Base-by-base conservation (phyloP, 2,888 invertebrate species). In the Eupeodes luniger region DNA sequence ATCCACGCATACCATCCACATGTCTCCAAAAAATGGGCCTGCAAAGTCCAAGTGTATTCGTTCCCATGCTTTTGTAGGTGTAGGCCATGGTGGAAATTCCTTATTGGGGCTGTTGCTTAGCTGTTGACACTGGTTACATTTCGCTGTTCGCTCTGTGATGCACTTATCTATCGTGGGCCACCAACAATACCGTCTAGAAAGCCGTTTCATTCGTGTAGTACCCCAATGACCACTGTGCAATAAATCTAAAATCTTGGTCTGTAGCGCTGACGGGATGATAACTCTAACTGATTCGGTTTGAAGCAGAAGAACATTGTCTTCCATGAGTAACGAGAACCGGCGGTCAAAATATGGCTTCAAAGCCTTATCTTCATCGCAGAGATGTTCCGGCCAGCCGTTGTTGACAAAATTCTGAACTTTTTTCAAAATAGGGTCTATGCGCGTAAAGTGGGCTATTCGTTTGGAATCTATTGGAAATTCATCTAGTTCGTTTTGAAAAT, bases 11-110 rank as follows among this genome's bases (percentile, higher is more conserved):
- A 36, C n/a, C 10, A 93, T 82, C 72, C 91, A 92, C 89, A 90
- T 91, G 6, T 88, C 77, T 7, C 90, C 91, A 11, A 90, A 44
- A 66, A 92, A 90, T n/a, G 92, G 93, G n/a, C 93, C 93, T 6
- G 93, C 92, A 90, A 92, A 94, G 89, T 94, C 94, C n/a, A 92
- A 90, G 90, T 94, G 93, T 11, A 93, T 81, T 27, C 93, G 85
- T 72, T 92, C 89, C 92, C 92, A 93, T 5, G 91, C 91, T 61
- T 90, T 75, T 6, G 76, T 81, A 40, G 92, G 84, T 76, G 90
- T 89, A 14, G 74, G 84, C 79, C 90, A 90, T 19, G 90, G 74
- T n/a, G 59, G 40, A 47, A 70, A 76, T 16, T 76, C 69, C 16
- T 70, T 76, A 27, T 12, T 49, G 7, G 75, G 67, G 12, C 49